Conservation (phyloP, 37 sponge, comb jelly and placozoan genomes). For the Ephydatia muelleri region DNA sequence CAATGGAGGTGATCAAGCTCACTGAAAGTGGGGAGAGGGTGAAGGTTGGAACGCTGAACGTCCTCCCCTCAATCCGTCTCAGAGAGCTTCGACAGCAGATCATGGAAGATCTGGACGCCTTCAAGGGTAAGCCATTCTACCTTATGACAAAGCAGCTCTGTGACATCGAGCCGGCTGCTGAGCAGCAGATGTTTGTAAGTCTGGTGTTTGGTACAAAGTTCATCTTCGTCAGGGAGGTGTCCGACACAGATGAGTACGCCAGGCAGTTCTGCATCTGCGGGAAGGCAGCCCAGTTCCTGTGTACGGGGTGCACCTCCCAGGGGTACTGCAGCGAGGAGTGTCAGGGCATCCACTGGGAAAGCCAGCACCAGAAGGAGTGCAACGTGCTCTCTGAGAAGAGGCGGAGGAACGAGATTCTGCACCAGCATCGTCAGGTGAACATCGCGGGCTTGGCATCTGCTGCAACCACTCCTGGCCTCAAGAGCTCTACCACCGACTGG, state of each 20-base stretch:
- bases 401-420: conserved; percentile 49
- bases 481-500: conserved; percentile 33
- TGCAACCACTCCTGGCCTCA: neutral
- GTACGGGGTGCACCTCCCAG: conserved; percentile 67
- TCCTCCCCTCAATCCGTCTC: conserved; percentile 71
- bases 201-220: conserved; percentile 66
- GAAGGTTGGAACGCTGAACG: conserved; percentile 46
- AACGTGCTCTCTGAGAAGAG: conserved; percentile 64
- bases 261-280: conserved; percentile 83
- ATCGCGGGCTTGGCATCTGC: neutral
- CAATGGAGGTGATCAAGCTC: conserved; percentile 51
- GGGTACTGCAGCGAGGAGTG: conserved; percentile 86
- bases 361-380: conserved; percentile 74
- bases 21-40: conserved; percentile 49
- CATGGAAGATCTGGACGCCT: conserved; percentile 44
- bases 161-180: conserved; percentile 79
- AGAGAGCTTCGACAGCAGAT: conserved; percentile 69
- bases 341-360: conserved; percentile 63
- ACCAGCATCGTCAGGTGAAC: neutral
- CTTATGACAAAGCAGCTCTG: conserved; percentile 71
- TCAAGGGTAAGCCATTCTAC: conserved; percentile 78
- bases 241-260: conserved; percentile 12
- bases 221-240: conserved; percentile 62
- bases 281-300: conserved; percentile 81
- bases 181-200: conserved; percentile 79